These are phyloP conservation scores for Lacanobia oleracea DNA, from an alignment of 2,888 invertebrate species.

Conservation along the genomic window DNA sequence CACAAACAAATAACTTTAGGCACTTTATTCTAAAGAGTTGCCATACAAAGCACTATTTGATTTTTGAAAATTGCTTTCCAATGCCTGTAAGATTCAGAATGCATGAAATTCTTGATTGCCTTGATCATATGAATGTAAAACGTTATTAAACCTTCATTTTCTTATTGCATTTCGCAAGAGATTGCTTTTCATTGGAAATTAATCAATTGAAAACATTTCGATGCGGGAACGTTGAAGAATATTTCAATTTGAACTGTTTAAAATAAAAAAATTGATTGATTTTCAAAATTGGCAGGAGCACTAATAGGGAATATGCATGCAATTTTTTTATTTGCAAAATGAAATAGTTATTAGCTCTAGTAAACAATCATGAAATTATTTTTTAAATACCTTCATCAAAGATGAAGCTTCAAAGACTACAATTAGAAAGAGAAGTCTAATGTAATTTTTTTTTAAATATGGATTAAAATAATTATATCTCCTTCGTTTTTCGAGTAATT, in stretches of 20 bases:
- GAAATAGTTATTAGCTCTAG: no score
- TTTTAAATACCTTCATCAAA: no score
- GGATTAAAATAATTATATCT: no score
- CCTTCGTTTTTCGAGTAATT: no score
- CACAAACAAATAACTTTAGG: conserved; percentile 8
- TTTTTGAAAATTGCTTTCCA: conserved; percentile 29
- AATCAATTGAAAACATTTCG: not conserved
- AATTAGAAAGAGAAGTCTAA: no score
- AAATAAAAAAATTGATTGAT: not conserved
- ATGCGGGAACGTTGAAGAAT: not conserved
- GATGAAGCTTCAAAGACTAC: no score
- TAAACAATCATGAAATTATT: no score
- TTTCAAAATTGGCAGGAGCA: not conserved
- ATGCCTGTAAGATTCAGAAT: not conserved
- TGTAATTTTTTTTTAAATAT: no score
- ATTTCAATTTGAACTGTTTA: not conserved
- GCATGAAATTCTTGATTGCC: conserved; percentile 18
- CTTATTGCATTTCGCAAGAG: conserved; percentile 11
- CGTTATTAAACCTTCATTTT: conserved; percentile 7
- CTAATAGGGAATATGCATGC: no score
- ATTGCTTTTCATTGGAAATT: conserved; percentile 23
- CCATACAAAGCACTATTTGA: conserved; percentile 16
- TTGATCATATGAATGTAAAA: conserved; percentile 9
- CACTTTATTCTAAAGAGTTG: conserved; percentile 9
- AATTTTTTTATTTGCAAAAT: no score